A percentile compares a stretch with the other conserved stretches of the same genome.
These are phyloP conservation scores for Dicrurus megarhynchus DNA, from an alignment of 2,113 vertebrate species.

Conservation along the genomic window DNA sequence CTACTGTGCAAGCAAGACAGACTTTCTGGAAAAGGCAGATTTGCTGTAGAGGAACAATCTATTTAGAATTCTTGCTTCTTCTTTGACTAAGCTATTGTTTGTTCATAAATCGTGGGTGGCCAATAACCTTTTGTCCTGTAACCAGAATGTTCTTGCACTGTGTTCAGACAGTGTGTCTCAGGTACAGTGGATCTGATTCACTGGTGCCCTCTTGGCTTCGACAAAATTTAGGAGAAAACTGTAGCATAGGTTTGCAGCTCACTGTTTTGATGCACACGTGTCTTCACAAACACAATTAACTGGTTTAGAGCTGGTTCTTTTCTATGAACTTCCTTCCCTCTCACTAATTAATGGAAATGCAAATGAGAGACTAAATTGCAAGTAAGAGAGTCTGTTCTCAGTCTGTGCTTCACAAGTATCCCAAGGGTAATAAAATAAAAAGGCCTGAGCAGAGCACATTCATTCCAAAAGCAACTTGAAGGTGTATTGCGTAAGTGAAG, in stretches of 20 bases:
- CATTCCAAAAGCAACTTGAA: background rate
- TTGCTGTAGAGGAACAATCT: background rate
- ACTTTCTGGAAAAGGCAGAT: background rate
- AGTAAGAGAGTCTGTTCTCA: slow-evolving; percentile 33
- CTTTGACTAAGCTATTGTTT: background rate
- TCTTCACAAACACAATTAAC: background rate
- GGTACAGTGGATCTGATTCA: background rate
- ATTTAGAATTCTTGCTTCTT: background rate
- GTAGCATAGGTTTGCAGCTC: background rate
- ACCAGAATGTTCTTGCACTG: background rate
- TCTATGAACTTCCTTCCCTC: slow-evolving; percentile 18
- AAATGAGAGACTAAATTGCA: slow-evolving; percentile 61
- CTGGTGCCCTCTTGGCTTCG: background rate
- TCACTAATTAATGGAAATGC: slow-evolving; percentile 51
- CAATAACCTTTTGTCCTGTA: background rate
- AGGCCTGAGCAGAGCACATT: background rate
- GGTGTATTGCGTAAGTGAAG: background rate
- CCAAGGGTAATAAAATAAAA: slow-evolving; percentile 44
- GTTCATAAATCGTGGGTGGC: background rate
- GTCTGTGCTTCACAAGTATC: slow-evolving; percentile 28
- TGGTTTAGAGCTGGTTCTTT: slow-evolving; percentile 9
- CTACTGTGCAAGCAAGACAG: background rate
- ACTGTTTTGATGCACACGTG: background rate
- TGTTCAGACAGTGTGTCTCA: background rate
- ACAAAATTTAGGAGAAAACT: background rate